Conservation (phyloP, 2,888 invertebrate genomes). For the Pyrrhia umbra region DNA sequence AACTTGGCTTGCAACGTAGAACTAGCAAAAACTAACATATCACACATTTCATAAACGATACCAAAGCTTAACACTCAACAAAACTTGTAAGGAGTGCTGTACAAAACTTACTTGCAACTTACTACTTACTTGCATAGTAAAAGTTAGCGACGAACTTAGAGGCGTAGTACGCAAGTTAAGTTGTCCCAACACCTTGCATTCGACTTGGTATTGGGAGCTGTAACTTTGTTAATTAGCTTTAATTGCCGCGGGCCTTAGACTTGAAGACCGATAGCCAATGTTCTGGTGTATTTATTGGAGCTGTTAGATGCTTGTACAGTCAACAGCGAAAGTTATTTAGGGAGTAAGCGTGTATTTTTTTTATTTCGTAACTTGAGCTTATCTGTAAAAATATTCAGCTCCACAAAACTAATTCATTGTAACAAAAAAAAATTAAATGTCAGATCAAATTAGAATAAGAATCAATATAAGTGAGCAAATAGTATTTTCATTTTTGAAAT, state of each 20-base stretch:
- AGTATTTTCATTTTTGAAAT: too few species aligned
- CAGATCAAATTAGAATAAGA: too few species aligned
- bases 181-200: slow-evolving; percentile 22
- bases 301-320: too few species aligned
- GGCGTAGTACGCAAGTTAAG: slow-evolving; percentile 26
- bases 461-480: too few species aligned
- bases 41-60: slow-evolving; percentile 12
- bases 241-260: slow-evolving; percentile 10
- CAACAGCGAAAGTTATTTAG: too few species aligned
- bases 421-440: too few species aligned
- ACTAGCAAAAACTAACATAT: background rate
- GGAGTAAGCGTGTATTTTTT: too few species aligned
- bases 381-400: too few species aligned
- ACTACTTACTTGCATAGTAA: slow-evolving; percentile 8
- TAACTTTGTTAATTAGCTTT: slow-evolving; percentile 28
- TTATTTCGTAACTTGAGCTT: too few species aligned
- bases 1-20: background rate
- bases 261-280: background rate
- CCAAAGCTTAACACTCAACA: slow-evolving; percentile 19
- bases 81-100: slow-evolving; percentile 18
- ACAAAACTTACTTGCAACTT: slow-evolving; percentile 28
- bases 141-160: slow-evolving; percentile 22
- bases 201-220: slow-evolving; percentile 17
- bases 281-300: too few species aligned
- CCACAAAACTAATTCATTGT: too few species aligned